Base-by-base conservation (phyloP, 2,113 vertebrate genomes). In the Meriones unguiculatus region DNA sequence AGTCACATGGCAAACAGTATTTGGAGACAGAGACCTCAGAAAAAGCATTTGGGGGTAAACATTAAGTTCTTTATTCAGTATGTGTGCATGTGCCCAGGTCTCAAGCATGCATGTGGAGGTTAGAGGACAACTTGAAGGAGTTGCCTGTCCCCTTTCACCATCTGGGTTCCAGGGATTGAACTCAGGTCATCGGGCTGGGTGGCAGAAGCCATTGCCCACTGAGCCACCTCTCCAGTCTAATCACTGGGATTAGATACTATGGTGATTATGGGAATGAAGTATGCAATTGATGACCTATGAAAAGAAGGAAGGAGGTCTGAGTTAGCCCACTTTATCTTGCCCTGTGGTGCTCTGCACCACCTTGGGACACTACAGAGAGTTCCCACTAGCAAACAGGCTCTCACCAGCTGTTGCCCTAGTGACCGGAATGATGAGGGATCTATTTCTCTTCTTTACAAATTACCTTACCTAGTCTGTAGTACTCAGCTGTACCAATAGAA, bases 391-490 rank as follows among this genome's bases (percentile, higher is more conserved):
- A 57, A 77, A 15, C n/a, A 52, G 35, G 46, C 35, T 86, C 91
- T 57, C 35, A 38, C 15, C 25, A 87, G 32, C 69, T 57, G 35
- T 7, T 14, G 18, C 35, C 32, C 25, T 78, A 67, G 28, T 50
- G 35, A 77, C 72, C 64, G 24, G 24, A 93, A 93, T 25, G 6
- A 67, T 46, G 28, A 87, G 62, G 87, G 67, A 87, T 32, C 22
- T 25, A 24, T 32, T 32, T 69, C 50, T 78, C 38, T 87, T 69
- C 72, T 87, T 87, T 70, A 87, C 22, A 87, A 93, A 78, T 93
- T 35, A 69, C n/a, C 46, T 87, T 78, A 78, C 17, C 35, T 30
- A 77, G 25, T 35, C 72, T 78, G 7, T 52, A 35, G 46, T 67
- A 41, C 50, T 77, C 70, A 77, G 25, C 78, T 78, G 78, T 35